Evolutionary conservation across 2,888 invertebrate genomes (phyloP).

Genomic region (Tortricodes alternella): DNA sequence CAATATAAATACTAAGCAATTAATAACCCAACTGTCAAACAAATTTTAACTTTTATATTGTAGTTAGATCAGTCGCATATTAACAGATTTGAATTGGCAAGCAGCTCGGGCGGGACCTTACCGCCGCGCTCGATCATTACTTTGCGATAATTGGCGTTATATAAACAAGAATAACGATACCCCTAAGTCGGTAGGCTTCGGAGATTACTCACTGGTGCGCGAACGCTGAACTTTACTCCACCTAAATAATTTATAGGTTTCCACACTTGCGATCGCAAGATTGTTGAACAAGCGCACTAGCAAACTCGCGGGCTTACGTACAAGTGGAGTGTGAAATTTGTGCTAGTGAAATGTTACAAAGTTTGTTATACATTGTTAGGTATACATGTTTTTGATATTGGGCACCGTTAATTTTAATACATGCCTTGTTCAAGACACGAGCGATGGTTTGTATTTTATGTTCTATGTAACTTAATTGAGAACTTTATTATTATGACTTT

Average conservation of each 20-base stretch:
- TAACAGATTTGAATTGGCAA: neutral
- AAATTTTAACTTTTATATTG: neutral
- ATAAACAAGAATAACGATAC: conserved; percentile 45
- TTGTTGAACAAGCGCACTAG: conserved; percentile 48
- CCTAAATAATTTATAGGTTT: conserved; percentile 61
- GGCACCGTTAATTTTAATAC: neutral
- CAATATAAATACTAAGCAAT: too few relatives aligned
- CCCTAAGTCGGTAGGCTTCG: conserved; percentile 41
- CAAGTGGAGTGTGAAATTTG: conserved; percentile 42
- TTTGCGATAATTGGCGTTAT: conserved; percentile 5
- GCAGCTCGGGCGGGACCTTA: neutral
- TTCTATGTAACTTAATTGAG: too few relatives aligned
- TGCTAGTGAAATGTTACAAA: conserved; percentile 4
- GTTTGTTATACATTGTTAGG: neutral
- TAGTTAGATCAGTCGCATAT: conserved; percentile 1
- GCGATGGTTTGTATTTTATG: too few relatives aligned
- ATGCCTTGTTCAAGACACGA: too few relatives aligned
- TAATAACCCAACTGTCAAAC: too few relatives aligned
- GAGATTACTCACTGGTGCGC: conserved; percentile 54
- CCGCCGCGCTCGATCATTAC: neutral
- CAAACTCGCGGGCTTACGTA: conserved; percentile 42
- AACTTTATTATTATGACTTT: too few relatives aligned
- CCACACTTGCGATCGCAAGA: conserved; percentile 49
- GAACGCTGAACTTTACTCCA: conserved; percentile 53
- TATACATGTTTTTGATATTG: neutral